Base-by-base conservation (phyloP, 2,888 invertebrate genomes). In the Netelia melanura region DNA sequence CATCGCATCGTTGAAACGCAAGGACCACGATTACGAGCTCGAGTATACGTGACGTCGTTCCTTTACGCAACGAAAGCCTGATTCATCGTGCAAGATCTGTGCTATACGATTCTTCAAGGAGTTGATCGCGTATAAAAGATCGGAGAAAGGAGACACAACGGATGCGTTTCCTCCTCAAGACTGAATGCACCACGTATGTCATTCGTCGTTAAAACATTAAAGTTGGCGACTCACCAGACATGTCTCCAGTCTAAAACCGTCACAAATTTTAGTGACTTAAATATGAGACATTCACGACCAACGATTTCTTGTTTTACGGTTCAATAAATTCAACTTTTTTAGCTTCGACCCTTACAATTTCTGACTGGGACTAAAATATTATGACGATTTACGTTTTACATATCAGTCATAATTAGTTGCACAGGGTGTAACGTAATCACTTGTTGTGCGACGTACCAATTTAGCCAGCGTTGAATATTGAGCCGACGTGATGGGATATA, bases 401-500 rank as follows among this genome's bases (percentile, higher is more conserved):
- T 1, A 5, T 8, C 38, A 38, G 38, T 3, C 6, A 38, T 38
- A 38, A 38, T 6, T 38, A 38, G 38, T 38, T 5, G 6, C 6
- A 38, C 5, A 38, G 38, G 38, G 38, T 38, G 38, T 38, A 38
- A 38, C 38, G 6, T 8, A 38, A 38, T 38, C 0, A 38, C 38
- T 5, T 38, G 6, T 6, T 8, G n/a, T 17, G 1, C 0, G 86
- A 87, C 90, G 86, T 86, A 86, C 87, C 87, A 89, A 89, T 89
- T 89, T 90, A 90, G 87, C 86, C 86, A 89, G 90, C 89, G 89
- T 91, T 92, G 91, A 91, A 91, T 91, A 91, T 91, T 91, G 90
- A 91, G 88, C 89, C 89, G 87, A 38, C 85, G 86, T 87, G 86
- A 85, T 87, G 84, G 61, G 82, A 83, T 86, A 77, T 78, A 76